Evolutionary conservation across 2,113 vertebrate species (phyloP), one percentile per base, ranked within the genome.

Genomic region (Atlantisia rogersi): DNA sequence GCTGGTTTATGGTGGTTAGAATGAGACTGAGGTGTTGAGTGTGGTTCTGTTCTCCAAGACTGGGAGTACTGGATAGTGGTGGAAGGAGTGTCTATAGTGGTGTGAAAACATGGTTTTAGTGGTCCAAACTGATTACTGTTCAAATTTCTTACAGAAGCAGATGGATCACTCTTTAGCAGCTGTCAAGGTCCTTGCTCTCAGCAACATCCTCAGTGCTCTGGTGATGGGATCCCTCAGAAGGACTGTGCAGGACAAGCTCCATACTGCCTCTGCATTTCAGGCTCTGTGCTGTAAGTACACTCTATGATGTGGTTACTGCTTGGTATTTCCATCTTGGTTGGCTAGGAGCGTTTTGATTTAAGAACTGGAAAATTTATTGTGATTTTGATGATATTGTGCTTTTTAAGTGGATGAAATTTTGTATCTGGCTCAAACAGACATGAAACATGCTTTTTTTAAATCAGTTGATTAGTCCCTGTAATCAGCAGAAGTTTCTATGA

Each of bases 401-500:
- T 93, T 90, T 65, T 86, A 44, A n/a, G 37, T 93, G 16, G n/a
- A 65, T 86, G 55, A 93, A 96, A 80, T 24, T 69, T 90, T 80
- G 32, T 81, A 67, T 53, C n/a, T 88, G 80, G 31, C 26, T 88
- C 64, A 86, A 65, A 78, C 80, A 92, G 82, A 62, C 64, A 71
- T 8, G 55, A 84, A 87, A 65, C 19, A 5, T 81, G 44, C 65
- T 89, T 86, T 87, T 77, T 46, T 7, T 9, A 12, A 76, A 25
- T 82, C 90, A 63, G 75, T 84, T 92, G 90, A 56, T 77, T 79
- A 62, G n/a, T 78, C 60, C 76, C 26, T 85, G 31, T 50, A 89
- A 20, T 91, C 56, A 63, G 42, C 50, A 53, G 39, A 75, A n/a
- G 11, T 91, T 75, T 89, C 55, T 18, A 10, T 31, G 32, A 31